A percentile compares a stretch with the other conserved stretches of the same genome.
Conservation (phyloP, 2,888 invertebrate species). For the Philaethria dido region DNA sequence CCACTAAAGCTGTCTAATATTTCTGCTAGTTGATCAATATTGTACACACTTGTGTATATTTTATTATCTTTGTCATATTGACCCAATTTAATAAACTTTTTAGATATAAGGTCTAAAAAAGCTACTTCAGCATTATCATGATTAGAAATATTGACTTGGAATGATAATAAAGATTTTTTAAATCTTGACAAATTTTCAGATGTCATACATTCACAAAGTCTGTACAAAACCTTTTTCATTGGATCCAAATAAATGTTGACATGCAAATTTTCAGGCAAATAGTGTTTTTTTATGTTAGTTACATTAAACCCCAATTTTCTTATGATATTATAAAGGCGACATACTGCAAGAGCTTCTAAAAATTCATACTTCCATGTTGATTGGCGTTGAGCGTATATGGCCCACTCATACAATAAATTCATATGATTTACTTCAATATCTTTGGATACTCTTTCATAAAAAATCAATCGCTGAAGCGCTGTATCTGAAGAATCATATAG, state of each 20-base stretch:
- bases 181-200: conserved; percentile 58
- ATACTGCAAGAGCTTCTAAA: conserved; percentile 70
- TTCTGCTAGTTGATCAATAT: conserved; percentile 57
- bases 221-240: conserved; percentile 68
- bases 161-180: conserved; percentile 63
- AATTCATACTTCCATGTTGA: conserved; percentile 71
- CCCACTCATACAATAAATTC: conserved; percentile 72
- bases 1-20: conserved; percentile 63
- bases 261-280: conserved; percentile 56
- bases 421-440: conserved; percentile 57
- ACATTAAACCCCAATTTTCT: conserved; percentile 69
- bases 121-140: conserved; percentile 68
- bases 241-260: conserved; percentile 61
- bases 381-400: conserved; percentile 58
- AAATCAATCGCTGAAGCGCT: conserved; percentile 66
- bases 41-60: conserved; percentile 48
- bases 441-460: conserved; percentile 64
- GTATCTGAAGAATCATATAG: conserved; percentile 72
- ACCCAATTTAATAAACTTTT: conserved; percentile 62
- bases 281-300: conserved; percentile 56
- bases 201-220: conserved; percentile 68
- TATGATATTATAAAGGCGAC: conserved; percentile 65
- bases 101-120: conserved; percentile 68
- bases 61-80: conserved; percentile 39
- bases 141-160: conserved; percentile 59